These are phyloP conservation scores for Drosophila leonis DNA, from an alignment of 2,888 invertebrate genomes.

Conservation along the genomic window DNA sequence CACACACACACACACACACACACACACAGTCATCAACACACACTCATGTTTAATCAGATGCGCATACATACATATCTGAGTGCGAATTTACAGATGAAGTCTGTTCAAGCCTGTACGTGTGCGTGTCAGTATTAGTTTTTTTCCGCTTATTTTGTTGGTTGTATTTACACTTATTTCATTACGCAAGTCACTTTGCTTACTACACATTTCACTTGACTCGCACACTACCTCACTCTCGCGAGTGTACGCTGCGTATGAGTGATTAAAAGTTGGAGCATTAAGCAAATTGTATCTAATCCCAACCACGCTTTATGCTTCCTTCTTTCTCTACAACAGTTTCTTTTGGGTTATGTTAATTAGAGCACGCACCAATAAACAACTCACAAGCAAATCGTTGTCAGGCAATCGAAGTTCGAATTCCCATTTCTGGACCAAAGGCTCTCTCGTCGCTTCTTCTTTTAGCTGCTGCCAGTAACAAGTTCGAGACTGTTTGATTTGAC, in stretches of 20 bases:
- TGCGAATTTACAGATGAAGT: slow-evolving; percentile 49
- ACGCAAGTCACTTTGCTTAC: slow-evolving; percentile 68
- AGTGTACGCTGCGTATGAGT: slow-evolving; percentile 72
- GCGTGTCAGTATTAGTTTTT: slow-evolving; percentile 23
- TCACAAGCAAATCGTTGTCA: slow-evolving; percentile 46
- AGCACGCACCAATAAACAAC: slow-evolving; percentile 74
- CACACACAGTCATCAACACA: slow-evolving; percentile 46
- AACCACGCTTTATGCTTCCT: not conserved
- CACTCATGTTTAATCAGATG: slow-evolving; percentile 75
- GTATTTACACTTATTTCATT: slow-evolving; percentile 78
- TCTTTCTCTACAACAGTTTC: slow-evolving; percentile 17
- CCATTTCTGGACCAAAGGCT: not conserved
- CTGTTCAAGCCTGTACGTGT: not conserved
- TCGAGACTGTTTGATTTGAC: not conserved
- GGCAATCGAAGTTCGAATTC: slow-evolving; percentile 22
- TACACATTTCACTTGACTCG: slow-evolving; percentile 37
- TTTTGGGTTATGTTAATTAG: slow-evolving; percentile 70
- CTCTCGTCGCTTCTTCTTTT: not conserved
- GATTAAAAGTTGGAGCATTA: slow-evolving; percentile 79
- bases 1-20: slow-evolving; percentile 17
- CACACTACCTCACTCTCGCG: slow-evolving; percentile 15
- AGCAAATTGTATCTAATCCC: slow-evolving; percentile 70
- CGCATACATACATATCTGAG: slow-evolving; percentile 78
- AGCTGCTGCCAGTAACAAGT: not conserved
- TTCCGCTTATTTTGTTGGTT: slow-evolving; percentile 32